Evolutionary conservation across 2,888 invertebrate species (phyloP), one percentile per base, ranked within the genome.

Genomic region (Oxytorus armatus): DNA sequence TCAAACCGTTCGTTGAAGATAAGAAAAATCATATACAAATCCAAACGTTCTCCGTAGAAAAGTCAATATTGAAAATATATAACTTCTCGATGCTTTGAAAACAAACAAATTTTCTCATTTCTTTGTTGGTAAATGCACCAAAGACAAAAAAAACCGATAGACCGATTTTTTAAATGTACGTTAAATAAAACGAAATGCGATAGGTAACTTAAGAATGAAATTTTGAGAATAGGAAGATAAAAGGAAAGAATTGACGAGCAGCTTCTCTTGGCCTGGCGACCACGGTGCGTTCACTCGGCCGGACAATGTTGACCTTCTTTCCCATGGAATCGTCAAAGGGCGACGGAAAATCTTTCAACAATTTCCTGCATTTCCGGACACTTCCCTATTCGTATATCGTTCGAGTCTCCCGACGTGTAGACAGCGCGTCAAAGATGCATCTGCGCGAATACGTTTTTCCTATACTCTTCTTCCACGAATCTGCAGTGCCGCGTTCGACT

Each of bases 271-370:
- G 29, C 8, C n/a, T 47, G 59, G 44, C 21, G 25, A 44, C 33
- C 33, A n/a, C 25, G 29, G 21, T 11, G 49, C 14, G 47, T 63
- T 18, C 51, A 53, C 69, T 76, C 69, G 76, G 16, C 21, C 49
- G 47, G 25, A 42, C 69, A 61, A 69, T 76, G 68, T 69, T 76
- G 59, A 76, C 75, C 68, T 69, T 53, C 59, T 14, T 29, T 33
- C 33, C 33, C 29, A 25, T 18, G 33, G 53, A 49, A 14, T 57
- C 39, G 29, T 51, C 73, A 63, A 63, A 76, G 59, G 11, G 39
- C 8, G n/a, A 33, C 68, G 69, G n/a, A n/a, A n/a, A 53, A 76
- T 21, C 69, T 51, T 51, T 76, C 53, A 61, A 59, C 44, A 69
- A 69, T 53, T 61, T 69, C 29, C 61, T 16, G 51, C 51, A 69